These are phyloP conservation scores for Scotopteryx bipunctaria DNA, from an alignment of 2,888 invertebrate species.

Conservation along the genomic window DNA sequence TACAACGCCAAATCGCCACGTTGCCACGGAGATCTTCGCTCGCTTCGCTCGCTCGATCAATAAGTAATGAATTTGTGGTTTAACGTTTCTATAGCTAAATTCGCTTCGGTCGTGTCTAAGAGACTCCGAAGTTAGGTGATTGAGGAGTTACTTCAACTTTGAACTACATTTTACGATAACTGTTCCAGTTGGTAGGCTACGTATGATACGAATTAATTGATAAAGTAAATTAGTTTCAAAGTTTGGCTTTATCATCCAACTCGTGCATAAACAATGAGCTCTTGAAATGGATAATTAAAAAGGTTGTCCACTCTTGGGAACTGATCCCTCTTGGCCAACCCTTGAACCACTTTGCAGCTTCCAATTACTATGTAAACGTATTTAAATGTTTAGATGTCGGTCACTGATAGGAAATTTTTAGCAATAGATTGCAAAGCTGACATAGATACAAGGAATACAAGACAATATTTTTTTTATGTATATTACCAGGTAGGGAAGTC, in stretches of 20 bases:
- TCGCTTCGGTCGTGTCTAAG: slow-evolving; percentile 9
- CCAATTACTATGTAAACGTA: too few species aligned
- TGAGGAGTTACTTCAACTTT: slow-evolving; percentile 14
- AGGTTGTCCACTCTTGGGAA: slow-evolving; percentile 2
- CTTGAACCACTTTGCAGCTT: slow-evolving; percentile 12
- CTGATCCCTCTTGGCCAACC: slow-evolving; percentile 18
- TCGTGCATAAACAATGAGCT: background rate
- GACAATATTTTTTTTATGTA: too few species aligned
- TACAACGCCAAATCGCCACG: too few species aligned
- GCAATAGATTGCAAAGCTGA: too few species aligned
- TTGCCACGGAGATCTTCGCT: too few species aligned
- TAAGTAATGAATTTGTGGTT: slow-evolving; percentile 30
- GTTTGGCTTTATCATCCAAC: background rate
- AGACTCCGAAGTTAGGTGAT: slow-evolving; percentile 9
- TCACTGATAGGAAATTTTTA: too few species aligned
- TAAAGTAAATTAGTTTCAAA: background rate
- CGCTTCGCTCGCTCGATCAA: too few species aligned
- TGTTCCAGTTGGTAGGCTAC: background rate
- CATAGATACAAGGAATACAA: too few species aligned
- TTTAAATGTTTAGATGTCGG: too few species aligned
- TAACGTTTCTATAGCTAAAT: slow-evolving; percentile 24
- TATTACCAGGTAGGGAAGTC: too few species aligned
- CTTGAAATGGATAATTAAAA: slow-evolving; percentile 1
- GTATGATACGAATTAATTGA: background rate
- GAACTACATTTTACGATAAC: slow-evolving; percentile 2